Base-by-base conservation (phyloP, 2,113 vertebrate species). In the Salminus brasiliensis region DNA sequence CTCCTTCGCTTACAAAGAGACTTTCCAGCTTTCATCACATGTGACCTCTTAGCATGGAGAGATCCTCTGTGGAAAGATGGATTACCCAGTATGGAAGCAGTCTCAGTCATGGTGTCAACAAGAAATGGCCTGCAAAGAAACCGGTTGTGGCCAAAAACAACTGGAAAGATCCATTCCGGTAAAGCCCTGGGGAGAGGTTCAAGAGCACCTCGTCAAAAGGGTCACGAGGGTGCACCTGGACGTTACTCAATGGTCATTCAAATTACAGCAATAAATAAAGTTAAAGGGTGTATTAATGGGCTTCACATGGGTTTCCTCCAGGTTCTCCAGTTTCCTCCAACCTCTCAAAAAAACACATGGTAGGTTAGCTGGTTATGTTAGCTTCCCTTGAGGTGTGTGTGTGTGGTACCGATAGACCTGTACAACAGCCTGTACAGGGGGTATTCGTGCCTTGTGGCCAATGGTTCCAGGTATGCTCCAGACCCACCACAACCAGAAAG, bases 61-160 rank as follows among this genome's bases (percentile, higher is more conserved):
- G 63, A 85, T 78, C 78, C 65, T 69, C 75, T 62, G 43, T 49
- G 66, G 78, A 78, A 75, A 84, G 78, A 85, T 45, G 52, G 77
- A 78, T 59, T 65, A 27, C 49, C 74, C 65, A 71, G 47, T 36
- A 62, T 67, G 47, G 69, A 78, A 34, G 47, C 66, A 57, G 57
- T 71, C 30, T 53, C 81, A 12, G 60, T 45, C 53, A 66, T 30
- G 21, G 41, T 71, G 78, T 80, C 78, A 79, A 74, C 32, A 29
- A 67, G 65, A 41, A 66, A 41, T 52, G 53, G 43, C 52, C 27
- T 49, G 47, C 45, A 21, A 34, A 32, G 3, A 4, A 36, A 25
- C 21, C n/a, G 5, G 10, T 47, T 15, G 25, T 23, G 27, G 49
- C 25, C 32, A 60, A 49, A 49, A 69, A 27, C 52, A 32, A 36